Evolutionary conservation across 35 echinoderm and acorn worm species (phyloP).

Genomic region (Patiria miniata): DNA sequence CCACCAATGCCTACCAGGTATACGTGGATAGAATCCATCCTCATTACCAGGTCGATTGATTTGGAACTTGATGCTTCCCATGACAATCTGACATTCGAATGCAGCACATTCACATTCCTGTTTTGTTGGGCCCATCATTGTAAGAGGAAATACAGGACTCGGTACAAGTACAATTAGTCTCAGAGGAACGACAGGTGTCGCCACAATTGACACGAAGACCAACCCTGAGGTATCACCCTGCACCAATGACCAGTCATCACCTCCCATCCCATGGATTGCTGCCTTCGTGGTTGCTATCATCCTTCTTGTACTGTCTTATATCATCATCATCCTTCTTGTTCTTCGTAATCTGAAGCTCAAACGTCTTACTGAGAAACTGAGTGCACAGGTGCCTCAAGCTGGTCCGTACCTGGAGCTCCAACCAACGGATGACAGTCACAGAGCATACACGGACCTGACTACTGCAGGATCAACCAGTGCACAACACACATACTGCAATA

Average conservation of each 20-base stretch:
- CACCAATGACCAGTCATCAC: neutral
- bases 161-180: no score
- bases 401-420: slow-evolving; percentile 6
- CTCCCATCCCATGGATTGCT: neutral
- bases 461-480: neutral
- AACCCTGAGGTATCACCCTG: neutral
- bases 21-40: no score
- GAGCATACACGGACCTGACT: neutral
- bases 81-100: no score
- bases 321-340: neutral
- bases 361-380: neutral
- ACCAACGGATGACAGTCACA: neutral
- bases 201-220: neutral
- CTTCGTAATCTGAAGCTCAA: neutral
- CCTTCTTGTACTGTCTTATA: neutral
- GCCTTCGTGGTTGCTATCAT: neutral
- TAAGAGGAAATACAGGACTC: neutral
- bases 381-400: neutral
- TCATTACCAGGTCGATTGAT: no score
- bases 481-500: neutral
- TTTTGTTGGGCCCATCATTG: neutral
- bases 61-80: neutral
- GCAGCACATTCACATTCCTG: no score
- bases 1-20: no score
- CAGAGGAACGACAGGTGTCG: no score